These are phyloP conservation scores for Ceratosolen solmsi DNA, from an alignment of 1,140 invertebrate genomes.

Conservation along the genomic window DNA sequence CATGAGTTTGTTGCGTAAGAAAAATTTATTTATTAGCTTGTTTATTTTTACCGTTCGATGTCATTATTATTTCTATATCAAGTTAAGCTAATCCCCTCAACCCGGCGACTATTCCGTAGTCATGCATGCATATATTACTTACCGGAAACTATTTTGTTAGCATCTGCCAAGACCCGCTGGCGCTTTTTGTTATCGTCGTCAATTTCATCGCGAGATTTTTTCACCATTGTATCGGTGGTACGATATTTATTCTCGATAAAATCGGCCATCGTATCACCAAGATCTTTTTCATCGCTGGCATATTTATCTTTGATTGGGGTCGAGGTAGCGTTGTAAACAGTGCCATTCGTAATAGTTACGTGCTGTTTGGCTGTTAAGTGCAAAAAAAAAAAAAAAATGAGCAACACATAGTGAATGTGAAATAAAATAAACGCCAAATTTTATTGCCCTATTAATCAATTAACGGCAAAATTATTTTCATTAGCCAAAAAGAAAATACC, in stretches of 20 bases:
- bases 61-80: conserved; percentile 29
- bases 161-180: conserved; percentile 68
- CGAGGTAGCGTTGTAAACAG: conserved; percentile 72
- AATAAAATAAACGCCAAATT: conserved; percentile 11
- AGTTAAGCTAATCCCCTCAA: conserved; percentile 71
- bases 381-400: conserved; percentile 61
- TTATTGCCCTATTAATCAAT: conserved; percentile 10
- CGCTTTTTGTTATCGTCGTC: conserved; percentile 69
- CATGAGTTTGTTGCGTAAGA: background rate
- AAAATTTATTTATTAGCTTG: background rate
- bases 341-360: conserved; percentile 72
- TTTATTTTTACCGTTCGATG: conserved; percentile 29
- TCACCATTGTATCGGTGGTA: conserved; percentile 65
- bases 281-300: conserved; percentile 72
- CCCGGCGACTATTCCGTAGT: conserved; percentile 57
- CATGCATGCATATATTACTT: conserved; percentile 62
- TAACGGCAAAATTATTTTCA: background rate
- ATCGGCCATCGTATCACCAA: conserved; percentile 70
- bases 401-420: conserved; percentile 36
- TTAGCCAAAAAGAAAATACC: background rate
- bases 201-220: conserved; percentile 64
- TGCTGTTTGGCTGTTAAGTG: conserved; percentile 72
- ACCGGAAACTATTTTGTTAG: conserved; percentile 71
- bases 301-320: conserved; percentile 74
- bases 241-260: conserved; percentile 70